A percentile compares a stretch with the other conserved stretches of the same genome.
Conservation (phyloP, 1,140 invertebrate species). For the Anagrus nilaparvatae region DNA sequence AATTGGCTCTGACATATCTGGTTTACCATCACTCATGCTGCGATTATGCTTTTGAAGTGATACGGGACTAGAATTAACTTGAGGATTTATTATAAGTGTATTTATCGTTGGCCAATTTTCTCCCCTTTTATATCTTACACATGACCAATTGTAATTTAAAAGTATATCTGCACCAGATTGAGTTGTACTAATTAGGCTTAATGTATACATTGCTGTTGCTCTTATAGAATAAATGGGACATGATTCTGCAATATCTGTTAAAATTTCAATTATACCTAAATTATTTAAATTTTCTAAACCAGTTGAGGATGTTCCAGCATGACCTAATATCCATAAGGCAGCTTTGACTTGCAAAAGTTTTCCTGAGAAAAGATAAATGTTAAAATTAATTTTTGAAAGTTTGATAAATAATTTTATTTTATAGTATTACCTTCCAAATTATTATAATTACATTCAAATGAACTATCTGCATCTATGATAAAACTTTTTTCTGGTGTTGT, state of each 20-base stretch:
- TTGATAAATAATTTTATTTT: too few species aligned
- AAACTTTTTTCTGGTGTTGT: slow-evolving; percentile 34
- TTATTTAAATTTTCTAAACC: slow-evolving; percentile 63
- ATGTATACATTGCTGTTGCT: slow-evolving; percentile 78
- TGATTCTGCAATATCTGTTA: slow-evolving; percentile 62
- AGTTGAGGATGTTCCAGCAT: slow-evolving; percentile 62
- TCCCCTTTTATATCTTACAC: slow-evolving; percentile 68
- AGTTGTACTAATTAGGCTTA: slow-evolving; percentile 76
- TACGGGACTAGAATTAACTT: slow-evolving; percentile 35
- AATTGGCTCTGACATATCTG: slow-evolving; percentile 31
- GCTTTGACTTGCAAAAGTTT: slow-evolving; percentile 70
- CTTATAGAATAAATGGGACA: slow-evolving; percentile 76
- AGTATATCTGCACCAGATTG: slow-evolving; percentile 68
- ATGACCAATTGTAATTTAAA: slow-evolving; percentile 64
- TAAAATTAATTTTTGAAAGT: slow-evolving; percentile 24
- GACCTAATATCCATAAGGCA: slow-evolving; percentile 81
- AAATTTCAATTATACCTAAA: slow-evolving; percentile 47
- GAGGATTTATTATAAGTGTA: slow-evolving; percentile 21
- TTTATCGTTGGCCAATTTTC: slow-evolving; percentile 60
- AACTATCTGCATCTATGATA: too few species aligned
- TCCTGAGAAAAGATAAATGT: slow-evolving; percentile 2
- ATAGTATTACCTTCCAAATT: slow-evolving; percentile 17
- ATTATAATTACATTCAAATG: too few species aligned
- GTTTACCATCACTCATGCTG: slow-evolving; percentile 39
- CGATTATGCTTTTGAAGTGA: slow-evolving; percentile 36